Conservation (phyloP, 1,140 invertebrate species). For the Pteromalus puparum region DNA sequence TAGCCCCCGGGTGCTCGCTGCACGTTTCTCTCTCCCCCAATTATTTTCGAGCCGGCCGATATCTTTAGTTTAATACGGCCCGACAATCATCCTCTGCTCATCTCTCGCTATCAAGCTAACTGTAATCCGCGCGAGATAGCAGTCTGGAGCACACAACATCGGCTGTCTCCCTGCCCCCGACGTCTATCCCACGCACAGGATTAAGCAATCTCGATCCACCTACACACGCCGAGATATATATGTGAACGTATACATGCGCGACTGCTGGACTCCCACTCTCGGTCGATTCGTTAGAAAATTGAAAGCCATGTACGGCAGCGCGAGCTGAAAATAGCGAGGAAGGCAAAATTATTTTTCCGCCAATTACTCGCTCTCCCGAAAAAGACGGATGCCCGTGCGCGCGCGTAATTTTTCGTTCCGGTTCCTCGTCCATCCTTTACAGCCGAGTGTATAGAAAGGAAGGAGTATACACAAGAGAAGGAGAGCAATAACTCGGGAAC, state of each 20-base stretch:
- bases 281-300: not conserved
- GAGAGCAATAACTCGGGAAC: conserved; percentile 13
- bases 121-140: conserved; percentile 15
- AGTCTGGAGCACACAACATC: not conserved
- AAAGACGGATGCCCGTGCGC: not conserved
- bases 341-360: conserved; percentile 62
- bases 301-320: not conserved
- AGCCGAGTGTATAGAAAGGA: too few relatives aligned
- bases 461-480: not conserved
- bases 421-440: not conserved
- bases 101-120: conserved; percentile 56
- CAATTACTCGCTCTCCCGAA: not conserved
- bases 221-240: not conserved
- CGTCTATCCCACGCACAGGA: conserved; percentile 59
- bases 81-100: conserved; percentile 63
- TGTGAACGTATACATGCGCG: not conserved
- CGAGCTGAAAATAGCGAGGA: too few relatives aligned
- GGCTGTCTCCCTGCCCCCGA: not conserved
- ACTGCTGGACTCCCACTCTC: not conserved
- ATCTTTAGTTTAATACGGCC: conserved; percentile 61
- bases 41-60: conserved; percentile 61
- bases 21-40: conserved; percentile 59
- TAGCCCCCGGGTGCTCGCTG: conserved; percentile 41
- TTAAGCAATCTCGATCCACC: conserved; percentile 61
- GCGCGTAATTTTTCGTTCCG: not conserved